phyloP scores from a whole-genome alignment of 2,797 vertebrate species.

The Crax fasciolata region DNA sequence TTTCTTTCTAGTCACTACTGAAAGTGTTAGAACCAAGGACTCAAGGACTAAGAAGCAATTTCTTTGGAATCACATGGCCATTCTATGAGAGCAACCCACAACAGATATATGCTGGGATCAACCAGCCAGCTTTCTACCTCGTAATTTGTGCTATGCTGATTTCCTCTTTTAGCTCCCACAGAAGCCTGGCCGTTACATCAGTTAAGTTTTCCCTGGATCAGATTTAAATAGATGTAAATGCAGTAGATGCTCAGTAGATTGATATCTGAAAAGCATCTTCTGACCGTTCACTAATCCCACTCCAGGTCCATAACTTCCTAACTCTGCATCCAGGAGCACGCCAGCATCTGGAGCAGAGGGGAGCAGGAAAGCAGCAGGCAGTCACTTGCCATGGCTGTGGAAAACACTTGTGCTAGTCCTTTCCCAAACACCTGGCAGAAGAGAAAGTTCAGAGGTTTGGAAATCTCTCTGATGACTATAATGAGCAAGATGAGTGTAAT shows the following conservation, averaged over 20 bases:
- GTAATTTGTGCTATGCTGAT: rapidly evolving
- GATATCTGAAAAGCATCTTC: background rate
- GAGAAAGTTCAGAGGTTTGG: background rate
- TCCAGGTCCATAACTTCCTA: background rate
- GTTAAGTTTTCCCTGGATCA: background rate
- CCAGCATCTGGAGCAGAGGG: rapidly evolving
- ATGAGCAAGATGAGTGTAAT: background rate
- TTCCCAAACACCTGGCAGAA: background rate
- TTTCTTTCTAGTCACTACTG: background rate
- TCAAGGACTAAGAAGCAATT: background rate
- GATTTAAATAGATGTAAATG: background rate
- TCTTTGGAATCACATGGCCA: background rate
- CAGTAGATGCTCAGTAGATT: background rate
- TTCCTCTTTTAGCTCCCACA: background rate
- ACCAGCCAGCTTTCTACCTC: background rate
- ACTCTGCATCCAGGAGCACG: background rate
- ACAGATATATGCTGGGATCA: background rate
- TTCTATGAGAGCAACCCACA: background rate
- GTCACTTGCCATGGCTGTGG: background rate
- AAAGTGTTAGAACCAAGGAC: background rate
- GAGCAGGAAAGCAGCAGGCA: background rate
- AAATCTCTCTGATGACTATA: background rate
- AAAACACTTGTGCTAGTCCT: background rate
- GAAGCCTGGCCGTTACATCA: background rate
- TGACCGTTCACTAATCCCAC: background rate